Conservation (phyloP, 2,888 invertebrate species). For the Syrphus vitripennis region DNA sequence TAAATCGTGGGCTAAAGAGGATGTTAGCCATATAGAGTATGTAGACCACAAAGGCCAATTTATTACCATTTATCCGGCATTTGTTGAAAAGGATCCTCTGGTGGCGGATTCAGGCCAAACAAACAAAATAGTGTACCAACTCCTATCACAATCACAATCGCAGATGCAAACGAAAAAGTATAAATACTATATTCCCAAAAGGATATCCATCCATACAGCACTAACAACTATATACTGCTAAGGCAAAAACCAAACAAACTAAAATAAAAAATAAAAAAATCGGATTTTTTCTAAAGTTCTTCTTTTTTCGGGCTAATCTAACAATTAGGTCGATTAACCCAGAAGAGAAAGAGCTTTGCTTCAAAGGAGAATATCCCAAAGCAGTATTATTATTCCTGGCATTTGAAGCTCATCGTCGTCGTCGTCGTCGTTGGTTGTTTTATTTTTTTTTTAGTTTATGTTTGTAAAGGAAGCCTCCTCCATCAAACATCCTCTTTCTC, state of each 20-base stretch:
- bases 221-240: background rate
- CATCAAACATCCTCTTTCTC: background rate
- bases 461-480: background rate
- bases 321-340: slow-evolving; percentile 69
- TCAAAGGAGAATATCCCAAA: slow-evolving; percentile 14
- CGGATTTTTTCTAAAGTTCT: slow-evolving; percentile 1
- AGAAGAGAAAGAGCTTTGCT: slow-evolving; percentile 11
- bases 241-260: background rate
- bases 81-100: slow-evolving; percentile 52
- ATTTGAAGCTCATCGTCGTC: slow-evolving; percentile 9
- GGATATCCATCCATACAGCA: background rate
- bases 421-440: background rate
- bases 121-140: slow-evolving; percentile 27
- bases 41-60: slow-evolving; percentile 51
- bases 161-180: slow-evolving; percentile 8
- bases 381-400: slow-evolving; percentile 41
- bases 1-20: background rate
- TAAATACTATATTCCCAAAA: background rate
- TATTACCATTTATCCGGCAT: slow-evolving; percentile 56
- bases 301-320: slow-evolving; percentile 55
- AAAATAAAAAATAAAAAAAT: background rate
- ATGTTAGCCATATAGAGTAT: background rate
- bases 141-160: slow-evolving; percentile 20
- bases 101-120: slow-evolving; percentile 41
- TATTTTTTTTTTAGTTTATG: background rate